Evolutionary conservation across 2,797 vertebrate genomes (phyloP), one percentile per base, ranked within the genome.

Genomic region (Perdix hodgsoniae): DNA sequence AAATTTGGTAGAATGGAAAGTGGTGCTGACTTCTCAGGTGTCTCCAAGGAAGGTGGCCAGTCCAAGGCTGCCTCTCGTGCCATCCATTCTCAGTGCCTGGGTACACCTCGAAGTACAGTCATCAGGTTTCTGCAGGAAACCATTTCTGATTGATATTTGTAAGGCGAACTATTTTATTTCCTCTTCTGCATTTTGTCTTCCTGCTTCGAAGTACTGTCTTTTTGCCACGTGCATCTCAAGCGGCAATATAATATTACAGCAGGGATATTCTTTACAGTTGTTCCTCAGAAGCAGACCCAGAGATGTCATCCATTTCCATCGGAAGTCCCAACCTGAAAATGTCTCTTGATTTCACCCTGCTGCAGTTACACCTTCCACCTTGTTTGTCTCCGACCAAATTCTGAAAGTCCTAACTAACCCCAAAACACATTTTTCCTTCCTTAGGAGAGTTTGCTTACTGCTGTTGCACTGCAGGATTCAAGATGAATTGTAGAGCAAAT

Each of bases 401-500:
- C 50, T 44, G 29, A 73, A 82, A n/a, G 33, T 85, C 24, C 31
- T 56, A 76, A 24, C 18, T 81, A 44, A 66, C 27, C 14, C 21
- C 37, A 21, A 52, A 86, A 77, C 27, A 9, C 5, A 31, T 67
- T 84, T 82, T 86, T 77, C 14, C 29, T 31, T 79, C 1, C 29
- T 50, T 35, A 61, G 17, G 14, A 37, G 23, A 86, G 42, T 86
- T 72, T 75, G 8, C 15, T 69, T 86, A 45, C 39, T 75, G 52
- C 22, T 91, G 7, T 63, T 86, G 33, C 47, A 40, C 6, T 42
- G 22, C 40, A 52, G 65, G 49, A 91, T 42, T 54, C 64, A 91
- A 88, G 59, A 83, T 35, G 42, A 86, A 73, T 69, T 83, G 83
- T 60, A 81, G 39, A 87, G 33, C 60, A 94, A 96, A 79, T 82